Percentiles rank a stretch among this genome's conserved stretches.
Conservation (phyloP, 2,113 vertebrate species). For the Penelope pileata region DNA sequence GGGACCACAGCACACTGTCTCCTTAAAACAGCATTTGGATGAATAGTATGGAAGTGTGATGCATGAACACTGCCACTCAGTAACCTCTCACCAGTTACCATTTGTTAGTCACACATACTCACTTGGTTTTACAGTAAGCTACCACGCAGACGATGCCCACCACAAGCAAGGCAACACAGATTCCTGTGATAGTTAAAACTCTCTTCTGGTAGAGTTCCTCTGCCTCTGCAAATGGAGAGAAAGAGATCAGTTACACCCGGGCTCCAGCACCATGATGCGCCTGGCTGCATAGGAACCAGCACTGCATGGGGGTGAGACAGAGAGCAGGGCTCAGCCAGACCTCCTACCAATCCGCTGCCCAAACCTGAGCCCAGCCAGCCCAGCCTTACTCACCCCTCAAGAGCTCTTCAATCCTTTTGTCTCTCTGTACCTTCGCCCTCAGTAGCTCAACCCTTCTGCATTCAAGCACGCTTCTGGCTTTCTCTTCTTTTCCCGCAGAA, state of each 20-base stretch:
- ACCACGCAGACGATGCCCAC: slow-evolving; percentile 98
- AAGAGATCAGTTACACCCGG: slow-evolving; percentile 1
- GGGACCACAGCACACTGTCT: not conserved
- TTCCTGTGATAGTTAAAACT: slow-evolving; percentile 98
- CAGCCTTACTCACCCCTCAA: not conserved
- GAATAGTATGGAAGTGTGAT: not conserved
- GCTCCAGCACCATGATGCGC: not conserved
- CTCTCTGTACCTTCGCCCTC: not conserved
- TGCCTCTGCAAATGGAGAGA: slow-evolving; percentile 87
- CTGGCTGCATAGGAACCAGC: slow-evolving; percentile 29
- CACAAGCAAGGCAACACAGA: slow-evolving; percentile 95
- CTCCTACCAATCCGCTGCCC: not conserved
- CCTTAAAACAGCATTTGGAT: not conserved
- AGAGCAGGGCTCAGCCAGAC: not conserved
- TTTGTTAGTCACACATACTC: slow-evolving; percentile 74
- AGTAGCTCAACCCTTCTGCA: not conserved
- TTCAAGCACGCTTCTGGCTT: not conserved
- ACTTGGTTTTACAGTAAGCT: slow-evolving; percentile 99
- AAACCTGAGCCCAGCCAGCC: not conserved
- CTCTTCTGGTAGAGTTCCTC: slow-evolving; percentile 99
- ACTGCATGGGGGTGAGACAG: not conserved
- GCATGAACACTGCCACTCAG: not conserved
- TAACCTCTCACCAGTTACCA: not conserved
- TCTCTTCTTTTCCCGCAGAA: not conserved
- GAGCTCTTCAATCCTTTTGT: not conserved